These are phyloP conservation scores for Dexiosoma caninum DNA, from an alignment of 2,888 invertebrate genomes.

Conservation along the genomic window DNA sequence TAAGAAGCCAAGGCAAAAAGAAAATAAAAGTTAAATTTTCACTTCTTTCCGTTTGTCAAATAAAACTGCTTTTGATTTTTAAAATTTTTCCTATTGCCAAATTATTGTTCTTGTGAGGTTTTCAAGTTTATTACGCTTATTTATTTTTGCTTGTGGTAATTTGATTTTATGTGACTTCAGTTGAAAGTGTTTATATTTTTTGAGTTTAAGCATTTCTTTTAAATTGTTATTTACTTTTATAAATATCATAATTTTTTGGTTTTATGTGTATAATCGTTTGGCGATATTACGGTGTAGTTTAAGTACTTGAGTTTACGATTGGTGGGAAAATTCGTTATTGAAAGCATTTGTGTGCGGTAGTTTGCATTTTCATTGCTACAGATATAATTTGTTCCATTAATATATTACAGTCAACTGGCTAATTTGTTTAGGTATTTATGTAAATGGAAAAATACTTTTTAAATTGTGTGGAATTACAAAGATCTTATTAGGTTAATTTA, in stretches of 20 bases:
- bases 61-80: conserved; percentile 34
- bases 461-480: too few species aligned
- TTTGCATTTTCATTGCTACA: too few species aligned
- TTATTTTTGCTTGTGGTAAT: conserved; percentile 1
- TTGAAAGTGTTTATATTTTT: not conserved
- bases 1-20: not conserved
- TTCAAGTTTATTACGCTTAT: conserved; percentile 21
- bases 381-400: too few species aligned
- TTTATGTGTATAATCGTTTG: not conserved
- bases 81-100: not conserved
- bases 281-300: not conserved
- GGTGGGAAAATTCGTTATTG: too few species aligned
- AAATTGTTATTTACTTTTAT: conserved; percentile 19
- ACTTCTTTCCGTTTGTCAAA: conserved; percentile 34
- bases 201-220: conserved; percentile 4
- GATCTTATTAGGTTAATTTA: too few species aligned
- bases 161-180: conserved; percentile 32
- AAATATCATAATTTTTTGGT: not conserved
- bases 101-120: conserved; percentile 42
- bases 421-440: too few species aligned
- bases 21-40: conserved; percentile 7
- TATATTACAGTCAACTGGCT: too few species aligned
- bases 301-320: too few species aligned
- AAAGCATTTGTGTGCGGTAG: too few species aligned
- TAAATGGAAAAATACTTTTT: too few species aligned